Base-by-base conservation (phyloP, 2,797 vertebrate genomes). In the Falco peregrinus region DNA sequence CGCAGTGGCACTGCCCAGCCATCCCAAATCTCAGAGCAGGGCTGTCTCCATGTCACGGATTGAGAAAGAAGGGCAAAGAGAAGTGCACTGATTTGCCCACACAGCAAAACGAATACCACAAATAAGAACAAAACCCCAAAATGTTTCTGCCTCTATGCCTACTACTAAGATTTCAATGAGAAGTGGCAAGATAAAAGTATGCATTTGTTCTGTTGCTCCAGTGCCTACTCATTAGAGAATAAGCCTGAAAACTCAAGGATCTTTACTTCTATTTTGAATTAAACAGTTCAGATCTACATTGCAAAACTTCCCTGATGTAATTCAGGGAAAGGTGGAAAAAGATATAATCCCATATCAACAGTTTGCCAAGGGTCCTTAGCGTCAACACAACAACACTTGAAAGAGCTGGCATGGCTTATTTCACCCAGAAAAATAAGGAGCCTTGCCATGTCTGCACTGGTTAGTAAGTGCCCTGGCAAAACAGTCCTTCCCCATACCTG, bases 51-150 rank as follows among this genome's bases (percentile, higher is more conserved):
- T 70, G 91, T 84, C 91, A 84, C n/a, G 47, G 86, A 96, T 91
- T 97, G 90, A 91, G 96, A 96, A 97, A 96, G 94, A 73, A 88
- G 93, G 94, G 83, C 91, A 96, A 96, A 96, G 94, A 93, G 93
- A 83, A 93, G 26, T 1, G 20, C 10, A 4, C 68, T 59, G 74
- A 82, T 93, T 93, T 77, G 83, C 51, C 60, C 25, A 73, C 31
- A 37, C 37, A 84, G 63, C 22, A 94, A 83, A 81, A 78, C 28
- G 1, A 76, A 21, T 67, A 48, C n/a, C 50, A 75, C 68, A 57
- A 86, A 79, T 7, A 73, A 37, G n/a, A 87, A 37, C 41, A 93
- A 76, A 63, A 8, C 10, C 13, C 7, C 2, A 1, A 83, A 67
- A 48, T 9, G 6, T 37, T 89, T 84, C 69, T 65, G 9, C 41